Base-by-base conservation (phyloP, 2,888 invertebrate species). In the Drosophila parthenogenetica region DNA sequence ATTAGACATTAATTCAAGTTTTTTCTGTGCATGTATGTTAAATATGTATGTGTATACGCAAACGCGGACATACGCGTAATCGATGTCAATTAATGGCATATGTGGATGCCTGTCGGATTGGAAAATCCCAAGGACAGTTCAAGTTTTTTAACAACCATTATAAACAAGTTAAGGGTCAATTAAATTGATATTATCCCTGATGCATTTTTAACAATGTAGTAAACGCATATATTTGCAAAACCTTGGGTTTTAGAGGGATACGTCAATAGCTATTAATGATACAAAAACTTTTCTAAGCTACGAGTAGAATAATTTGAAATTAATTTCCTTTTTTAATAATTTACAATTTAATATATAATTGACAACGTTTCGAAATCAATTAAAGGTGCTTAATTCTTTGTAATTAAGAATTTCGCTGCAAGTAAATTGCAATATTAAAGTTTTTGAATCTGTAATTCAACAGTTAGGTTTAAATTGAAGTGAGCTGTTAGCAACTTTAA, bases 81-180 rank as follows among this genome's bases (percentile, higher is more conserved):
- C 68, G 68, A 77, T 81, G 68, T 61, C 81, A 79, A 86, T 83
- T 80, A 79, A 46, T 19, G 53, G 14, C 39, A 53, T 35, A 67
- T 50, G 51, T 14, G 40, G 29, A 29, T 43, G 16, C 32, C 10
- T 22, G 32, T 14, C 45, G 14, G 19, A 55, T 43, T 55, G 14
- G 35, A n/a, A 43, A 45, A 51, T 43, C 35, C 5, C 42, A 51
- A 50, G 29, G 40, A 3, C 73, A 40, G 19, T 8, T 14, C 48
- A 8, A 43, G 10, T 32, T 17, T n/a, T 13, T 29, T 5, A 29
- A 29, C 32, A 32, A 55, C 5, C 45, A 35, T n/a, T 19, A 35
- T 43, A 45, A 32, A 35, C 55, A 19, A 19, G 7, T 19, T 19
- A 22, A 22, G 19, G 14, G 14, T 14, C 55, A 57, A 57, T 57